Conservation (phyloP, 2,113 vertebrate species). For the Ploceus nigricollis region DNA sequence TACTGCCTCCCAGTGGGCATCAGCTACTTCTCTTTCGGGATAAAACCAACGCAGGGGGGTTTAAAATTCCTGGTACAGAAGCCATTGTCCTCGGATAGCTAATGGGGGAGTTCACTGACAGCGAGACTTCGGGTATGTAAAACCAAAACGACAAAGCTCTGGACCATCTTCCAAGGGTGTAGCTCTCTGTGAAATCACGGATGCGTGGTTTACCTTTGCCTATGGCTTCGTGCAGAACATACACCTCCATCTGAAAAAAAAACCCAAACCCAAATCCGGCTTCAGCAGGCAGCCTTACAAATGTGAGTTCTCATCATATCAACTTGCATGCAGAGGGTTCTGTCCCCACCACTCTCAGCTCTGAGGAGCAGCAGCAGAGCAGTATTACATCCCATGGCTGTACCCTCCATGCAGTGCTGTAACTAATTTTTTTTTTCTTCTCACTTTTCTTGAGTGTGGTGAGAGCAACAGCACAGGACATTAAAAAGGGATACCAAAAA, state of each 20-base stretch:
- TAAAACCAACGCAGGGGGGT: background rate
- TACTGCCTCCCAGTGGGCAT: background rate
- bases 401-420: background rate
- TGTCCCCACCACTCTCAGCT: background rate
- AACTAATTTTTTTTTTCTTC: background rate
- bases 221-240: background rate
- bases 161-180: background rate
- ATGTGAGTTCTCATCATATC: background rate
- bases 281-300: background rate
- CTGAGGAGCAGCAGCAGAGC: background rate
- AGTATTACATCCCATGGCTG: background rate
- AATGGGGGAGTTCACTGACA: background rate
- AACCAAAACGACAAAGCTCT: background rate
- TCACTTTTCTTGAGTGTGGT: background rate
- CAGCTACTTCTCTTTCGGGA: background rate
- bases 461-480: background rate
- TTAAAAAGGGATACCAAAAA: background rate
- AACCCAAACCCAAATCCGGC: fast-evolving
- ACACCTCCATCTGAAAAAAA: background rate
- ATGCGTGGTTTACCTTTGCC: background rate
- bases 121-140: fast-evolving
- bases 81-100: background rate
- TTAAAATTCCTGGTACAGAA: background rate
- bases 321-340: fast-evolving
- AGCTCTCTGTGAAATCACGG: background rate